Evolutionary conservation across 2,113 vertebrate genomes (phyloP), one percentile per base, ranked within the genome.

Genomic region (Mungos mungo): DNA sequence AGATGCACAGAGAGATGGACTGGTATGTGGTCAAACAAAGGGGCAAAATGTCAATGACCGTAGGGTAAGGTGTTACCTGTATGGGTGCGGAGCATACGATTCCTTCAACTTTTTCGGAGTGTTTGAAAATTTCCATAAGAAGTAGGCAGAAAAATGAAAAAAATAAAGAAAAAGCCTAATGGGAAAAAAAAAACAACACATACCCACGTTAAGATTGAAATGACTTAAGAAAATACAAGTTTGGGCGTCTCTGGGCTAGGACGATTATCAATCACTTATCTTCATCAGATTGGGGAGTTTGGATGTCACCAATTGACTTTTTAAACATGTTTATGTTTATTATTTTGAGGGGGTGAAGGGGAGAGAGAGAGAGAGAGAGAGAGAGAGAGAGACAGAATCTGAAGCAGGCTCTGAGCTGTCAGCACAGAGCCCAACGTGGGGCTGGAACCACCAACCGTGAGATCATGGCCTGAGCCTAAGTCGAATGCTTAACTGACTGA

Each of bases 281-380:
- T 89, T 74, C 65, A 63, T 71, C 94, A 95, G 81, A 63, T 88
- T 63, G 33, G 65, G 25, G 33, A 92, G 63, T 87, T 90, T 0
- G 18, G 21, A 86, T 54, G n/a, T 85, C 81, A 84, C 68, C 63
- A 45, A 96, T 89, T 90, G 90, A 84, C 66, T 91, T 92, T 82
- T 88, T 71, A 74, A 92, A 54, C 16, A 16, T 60, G 23, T 57
- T 60, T 60, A 60, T 23, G 7, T 60, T 60, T 60, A 60, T 60
- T 60, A 60, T 25, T 60, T 60, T 60, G 52, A 54, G 52, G 21
- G 19, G 54, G 54, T 18, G 19, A 57, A 15, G 54, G 54, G 54
- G 1, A 7, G 54, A 57, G 54, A 57, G 45, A 47, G 45, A 47
- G 45, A 57, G 12, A 50, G 52, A 54, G 52, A 54, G 52, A 57